phyloP scores from a whole-genome alignment of 2,888 invertebrate genomes.

The Philopedon plagiatum region DNA sequence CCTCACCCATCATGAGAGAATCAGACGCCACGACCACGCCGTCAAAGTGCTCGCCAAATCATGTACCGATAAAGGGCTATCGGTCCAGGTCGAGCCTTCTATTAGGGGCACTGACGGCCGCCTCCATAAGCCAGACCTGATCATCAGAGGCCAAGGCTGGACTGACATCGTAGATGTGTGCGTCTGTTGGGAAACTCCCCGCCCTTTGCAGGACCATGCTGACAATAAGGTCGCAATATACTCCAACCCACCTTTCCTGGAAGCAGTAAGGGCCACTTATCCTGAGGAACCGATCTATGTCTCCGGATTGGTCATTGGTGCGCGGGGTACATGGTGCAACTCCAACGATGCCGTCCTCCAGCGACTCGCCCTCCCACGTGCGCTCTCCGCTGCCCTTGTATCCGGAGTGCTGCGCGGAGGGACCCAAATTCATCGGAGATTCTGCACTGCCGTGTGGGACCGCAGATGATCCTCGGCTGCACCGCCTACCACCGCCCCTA shows the following conservation, averaged over 20 bases:
- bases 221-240: constrained; percentile 27
- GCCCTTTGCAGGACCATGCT: neutral
- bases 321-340: constrained; percentile 39
- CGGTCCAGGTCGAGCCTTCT: constrained; percentile 4
- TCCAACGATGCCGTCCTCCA: constrained; percentile 4
- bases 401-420: constrained; percentile 25
- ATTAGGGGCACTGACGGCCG: neutral
- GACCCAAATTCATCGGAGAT: neutral
- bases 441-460: neutral
- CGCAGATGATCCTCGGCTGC: too few species aligned
- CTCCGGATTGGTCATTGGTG: constrained; percentile 24
- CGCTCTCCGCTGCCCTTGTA: neutral
- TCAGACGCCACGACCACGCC: constrained; percentile 39
- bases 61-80: neutral
- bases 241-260: constrained; percentile 18
- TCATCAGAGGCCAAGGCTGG: neutral
- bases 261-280: neutral
- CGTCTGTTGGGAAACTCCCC: constrained; percentile 37
- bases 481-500: neutral
- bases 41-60: constrained; percentile 25
- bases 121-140: constrained; percentile 18
- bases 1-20: constrained; percentile 21
- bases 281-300: constrained; percentile 13
- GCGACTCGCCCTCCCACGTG: neutral
- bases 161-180: constrained; percentile 26